Evolutionary conservation across 2,797 vertebrate species (phyloP).

Genomic region (Brachymystax lenok): DNA sequence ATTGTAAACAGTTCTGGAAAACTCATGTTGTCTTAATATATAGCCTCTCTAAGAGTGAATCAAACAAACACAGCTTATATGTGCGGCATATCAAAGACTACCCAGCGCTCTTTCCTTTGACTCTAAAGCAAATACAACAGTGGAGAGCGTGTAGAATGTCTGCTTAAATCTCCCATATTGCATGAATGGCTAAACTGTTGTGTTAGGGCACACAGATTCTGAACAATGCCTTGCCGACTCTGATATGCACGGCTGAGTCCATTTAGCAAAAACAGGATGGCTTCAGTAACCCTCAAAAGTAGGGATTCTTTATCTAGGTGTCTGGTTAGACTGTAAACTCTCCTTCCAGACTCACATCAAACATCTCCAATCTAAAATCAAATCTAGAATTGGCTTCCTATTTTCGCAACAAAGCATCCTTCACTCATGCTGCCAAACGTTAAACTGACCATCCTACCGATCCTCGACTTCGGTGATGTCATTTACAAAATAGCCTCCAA

Average conservation of each 20-base stretch:
- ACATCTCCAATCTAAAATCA: too few relatives aligned
- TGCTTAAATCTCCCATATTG: slow-evolving; percentile 20
- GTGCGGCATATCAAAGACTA: slow-evolving; percentile 30
- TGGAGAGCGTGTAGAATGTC: background rate
- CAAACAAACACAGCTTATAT: slow-evolving; percentile 18
- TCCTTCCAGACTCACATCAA: too few relatives aligned
- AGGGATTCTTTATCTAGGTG: too few relatives aligned
- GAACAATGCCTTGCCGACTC: slow-evolving; percentile 51
- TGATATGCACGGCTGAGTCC: slow-evolving; percentile 46
- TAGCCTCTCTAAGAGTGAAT: slow-evolving; percentile 1
- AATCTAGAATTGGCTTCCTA: too few relatives aligned
- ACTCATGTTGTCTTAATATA: slow-evolving; percentile 28
- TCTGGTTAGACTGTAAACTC: too few relatives aligned
- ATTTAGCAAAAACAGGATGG: slow-evolving; percentile 36
- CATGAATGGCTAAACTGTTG: slow-evolving; percentile 49
- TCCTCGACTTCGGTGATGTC: too few relatives aligned
- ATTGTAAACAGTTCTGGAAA: slow-evolving; percentile 37
- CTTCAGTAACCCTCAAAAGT: background rate
- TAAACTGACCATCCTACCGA: too few relatives aligned
- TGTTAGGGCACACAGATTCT: slow-evolving; percentile 41
- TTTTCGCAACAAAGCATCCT: too few relatives aligned
- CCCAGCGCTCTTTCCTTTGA: slow-evolving; percentile 11
- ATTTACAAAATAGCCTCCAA: too few relatives aligned
- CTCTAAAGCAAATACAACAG: background rate
- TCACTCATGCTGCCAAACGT: too few relatives aligned